phyloP scores from a whole-genome alignment of 2,113 vertebrate genomes.

The Hiodon tergisus region DNA sequence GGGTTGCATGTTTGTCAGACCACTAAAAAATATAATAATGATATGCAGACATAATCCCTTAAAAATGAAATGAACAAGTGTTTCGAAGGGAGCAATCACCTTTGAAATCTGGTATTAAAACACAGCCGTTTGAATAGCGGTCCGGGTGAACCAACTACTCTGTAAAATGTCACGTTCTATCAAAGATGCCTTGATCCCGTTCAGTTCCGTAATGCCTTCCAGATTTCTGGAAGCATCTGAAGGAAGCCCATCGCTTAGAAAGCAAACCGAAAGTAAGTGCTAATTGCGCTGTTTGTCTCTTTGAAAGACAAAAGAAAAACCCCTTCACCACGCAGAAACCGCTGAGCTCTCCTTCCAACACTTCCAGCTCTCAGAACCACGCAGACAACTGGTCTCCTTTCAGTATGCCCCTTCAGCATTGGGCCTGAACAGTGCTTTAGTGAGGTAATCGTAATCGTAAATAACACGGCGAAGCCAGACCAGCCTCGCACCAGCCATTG shows the following conservation, averaged over 20 bases:
- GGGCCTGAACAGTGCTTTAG: too few relatives aligned
- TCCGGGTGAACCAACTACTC: conserved; percentile 39
- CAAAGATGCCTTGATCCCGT: conserved; percentile 49
- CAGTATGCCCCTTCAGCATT: background rate
- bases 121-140: conserved; percentile 25
- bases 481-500: too few relatives aligned
- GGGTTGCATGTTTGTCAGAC: too few relatives aligned
- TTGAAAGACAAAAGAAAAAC: background rate
- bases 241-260: conserved; percentile 43
- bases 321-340: conserved; percentile 42
- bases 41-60: too few relatives aligned
- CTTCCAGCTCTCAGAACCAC: conserved; percentile 21
- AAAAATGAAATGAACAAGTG: too few relatives aligned
- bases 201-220: conserved; percentile 50
- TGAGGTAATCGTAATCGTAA: too few relatives aligned
- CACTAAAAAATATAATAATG: too few relatives aligned
- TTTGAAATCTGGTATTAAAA: conserved; percentile 11
- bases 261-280: conserved; percentile 31
- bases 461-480: too few relatives aligned
- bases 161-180: conserved; percentile 47
- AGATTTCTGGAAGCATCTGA: conserved; percentile 53
- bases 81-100: conserved; percentile 17
- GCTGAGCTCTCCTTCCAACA: conserved; percentile 50
- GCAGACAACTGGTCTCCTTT: background rate
- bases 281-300: conserved; percentile 33